phyloP scores from a whole-genome alignment of 2,113 vertebrate species.

The Calypte anna region DNA sequence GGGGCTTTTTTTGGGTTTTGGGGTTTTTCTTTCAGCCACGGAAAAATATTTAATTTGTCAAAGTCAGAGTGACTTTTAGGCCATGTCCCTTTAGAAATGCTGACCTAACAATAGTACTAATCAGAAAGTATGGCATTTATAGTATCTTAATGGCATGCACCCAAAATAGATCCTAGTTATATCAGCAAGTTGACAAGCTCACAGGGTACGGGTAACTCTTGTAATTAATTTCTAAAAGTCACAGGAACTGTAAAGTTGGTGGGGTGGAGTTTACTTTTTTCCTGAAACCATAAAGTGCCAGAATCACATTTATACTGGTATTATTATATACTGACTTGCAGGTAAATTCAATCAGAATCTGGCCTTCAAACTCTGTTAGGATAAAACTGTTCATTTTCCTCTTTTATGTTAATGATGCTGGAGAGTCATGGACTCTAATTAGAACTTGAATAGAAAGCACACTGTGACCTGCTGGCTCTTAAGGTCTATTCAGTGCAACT shows the following conservation, averaged over 20 bases:
- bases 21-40: not conserved
- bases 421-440: constrained; percentile 34
- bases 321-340: not conserved
- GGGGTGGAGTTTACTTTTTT: constrained; percentile 18
- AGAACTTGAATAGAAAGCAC: constrained; percentile 43
- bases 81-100: constrained; percentile 67
- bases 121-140: constrained; percentile 67
- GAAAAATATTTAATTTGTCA: constrained; percentile 56
- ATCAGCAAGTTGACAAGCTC: constrained; percentile 71
- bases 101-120: constrained; percentile 67
- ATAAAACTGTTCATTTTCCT: not conserved
- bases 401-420: not conserved
- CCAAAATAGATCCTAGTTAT: constrained; percentile 67
- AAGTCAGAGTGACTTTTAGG: constrained; percentile 73
- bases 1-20: not conserved
- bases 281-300: not conserved
- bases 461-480: constrained; percentile 33
- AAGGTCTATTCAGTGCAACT: constrained; percentile 11
- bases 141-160: constrained; percentile 69
- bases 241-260: constrained; percentile 62
- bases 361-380: not conserved
- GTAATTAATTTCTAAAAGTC: constrained; percentile 74
- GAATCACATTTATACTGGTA: not conserved
- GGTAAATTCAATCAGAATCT: constrained; percentile 18
- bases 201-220: constrained; percentile 51